Conservation (phyloP, 2,888 invertebrate genomes). For the Harpagoxenus sublaevis region DNA sequence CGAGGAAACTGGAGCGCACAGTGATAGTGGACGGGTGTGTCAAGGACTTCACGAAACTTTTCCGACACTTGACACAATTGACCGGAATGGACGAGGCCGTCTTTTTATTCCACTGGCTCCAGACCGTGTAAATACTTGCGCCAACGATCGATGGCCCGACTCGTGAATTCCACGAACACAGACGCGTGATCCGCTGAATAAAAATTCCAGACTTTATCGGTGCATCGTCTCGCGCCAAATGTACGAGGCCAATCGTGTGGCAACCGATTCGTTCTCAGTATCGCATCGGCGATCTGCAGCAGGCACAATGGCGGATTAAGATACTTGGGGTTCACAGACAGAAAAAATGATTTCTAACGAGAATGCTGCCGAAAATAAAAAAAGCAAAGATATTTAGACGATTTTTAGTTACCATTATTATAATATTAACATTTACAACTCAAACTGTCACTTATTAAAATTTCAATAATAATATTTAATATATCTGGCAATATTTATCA, state of each 20-base stretch:
- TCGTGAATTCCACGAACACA: slow-evolving; percentile 70
- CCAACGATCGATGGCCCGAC: slow-evolving; percentile 59
- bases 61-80: slow-evolving; percentile 53
- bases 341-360: slow-evolving; percentile 4
- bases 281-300: slow-evolving; percentile 45
- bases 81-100: slow-evolving; percentile 38
- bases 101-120: slow-evolving; percentile 27
- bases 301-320: slow-evolving; percentile 28
- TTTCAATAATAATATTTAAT: background rate
- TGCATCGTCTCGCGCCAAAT: slow-evolving; percentile 44
- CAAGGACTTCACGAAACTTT: slow-evolving; percentile 51
- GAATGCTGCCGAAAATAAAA: background rate
- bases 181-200: slow-evolving; percentile 34
- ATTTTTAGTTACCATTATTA: background rate
- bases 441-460: slow-evolving; percentile 2
- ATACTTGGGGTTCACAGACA: background rate
- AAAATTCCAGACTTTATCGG: slow-evolving; percentile 62
- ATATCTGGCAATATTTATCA: background rate
- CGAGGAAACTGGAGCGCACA: slow-evolving; percentile 53
- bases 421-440: background rate
- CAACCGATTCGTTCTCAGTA: slow-evolving; percentile 10
- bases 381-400: background rate
- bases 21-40: slow-evolving; percentile 37
- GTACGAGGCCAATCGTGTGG: slow-evolving; percentile 26
- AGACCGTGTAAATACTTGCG: slow-evolving; percentile 23